These are phyloP conservation scores for Darevskia nairensis DNA, from an alignment of 2,797 vertebrate species.

Conservation along the genomic window DNA sequence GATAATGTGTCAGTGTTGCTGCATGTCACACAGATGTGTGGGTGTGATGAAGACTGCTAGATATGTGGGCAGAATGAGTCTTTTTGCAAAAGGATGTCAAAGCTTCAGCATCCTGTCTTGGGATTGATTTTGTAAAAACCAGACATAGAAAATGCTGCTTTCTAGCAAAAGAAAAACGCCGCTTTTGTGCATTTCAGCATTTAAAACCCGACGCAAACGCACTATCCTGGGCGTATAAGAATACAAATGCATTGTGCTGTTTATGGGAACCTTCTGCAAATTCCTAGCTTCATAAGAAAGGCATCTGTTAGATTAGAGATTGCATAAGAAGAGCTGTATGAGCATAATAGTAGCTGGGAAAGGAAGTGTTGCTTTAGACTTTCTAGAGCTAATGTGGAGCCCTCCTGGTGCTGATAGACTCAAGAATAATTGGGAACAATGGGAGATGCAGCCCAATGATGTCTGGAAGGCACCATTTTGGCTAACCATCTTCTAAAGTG, in stretches of 20 bases:
- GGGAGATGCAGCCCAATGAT: too few relatives aligned
- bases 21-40: conserved; percentile 24
- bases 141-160: conserved; percentile 38
- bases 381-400: too few relatives aligned
- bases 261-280: neutral
- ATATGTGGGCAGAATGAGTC: conserved; percentile 36
- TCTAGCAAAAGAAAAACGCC: conserved; percentile 37
- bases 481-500: too few relatives aligned
- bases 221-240: neutral
- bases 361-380: too few relatives aligned
- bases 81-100: conserved; percentile 41
- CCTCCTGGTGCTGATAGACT: too few relatives aligned
- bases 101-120: conserved; percentile 42
- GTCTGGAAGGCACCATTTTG: too few relatives aligned
- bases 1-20: conserved; percentile 33
- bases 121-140: conserved; percentile 40
- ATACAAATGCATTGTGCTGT: neutral
- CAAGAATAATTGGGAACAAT: too few relatives aligned
- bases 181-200: conserved; percentile 19
- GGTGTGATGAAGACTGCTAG: conserved; percentile 35
- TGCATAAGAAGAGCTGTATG: neutral
- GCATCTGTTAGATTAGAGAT: too few relatives aligned
- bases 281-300: neutral
- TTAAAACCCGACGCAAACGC: conserved; percentile 23
- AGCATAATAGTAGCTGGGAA: too few relatives aligned